Percentiles rank a stretch among this genome's conserved stretches.
phyloP scores from a whole-genome alignment of 2,888 invertebrate genomes.

The Hemicrepidius hirtus region DNA sequence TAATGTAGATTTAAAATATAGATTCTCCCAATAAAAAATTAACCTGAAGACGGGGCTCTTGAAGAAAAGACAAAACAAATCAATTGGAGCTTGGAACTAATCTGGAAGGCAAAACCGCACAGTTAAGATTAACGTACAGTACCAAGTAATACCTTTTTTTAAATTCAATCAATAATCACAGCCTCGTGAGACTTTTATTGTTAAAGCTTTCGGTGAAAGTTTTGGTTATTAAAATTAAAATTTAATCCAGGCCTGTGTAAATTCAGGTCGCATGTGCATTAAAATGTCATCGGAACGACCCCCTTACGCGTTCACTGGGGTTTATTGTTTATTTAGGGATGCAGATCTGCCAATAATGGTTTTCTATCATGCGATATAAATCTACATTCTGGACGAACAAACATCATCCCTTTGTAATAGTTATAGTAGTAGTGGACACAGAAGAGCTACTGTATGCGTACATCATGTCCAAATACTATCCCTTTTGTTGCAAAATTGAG shows the following conservation, averaged over 20 bases:
- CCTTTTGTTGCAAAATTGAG: constrained; percentile 9
- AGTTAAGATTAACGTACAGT: too few species aligned
- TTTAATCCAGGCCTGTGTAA: constrained; percentile 42
- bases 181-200: too few species aligned
- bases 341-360: constrained; percentile 47
- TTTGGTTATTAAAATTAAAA: too few species aligned
- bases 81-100: too few species aligned
- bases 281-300: constrained; percentile 51
- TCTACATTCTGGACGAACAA: constrained; percentile 24
- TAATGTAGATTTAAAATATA: too few species aligned
- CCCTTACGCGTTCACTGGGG: constrained; percentile 45
- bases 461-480: neutral
- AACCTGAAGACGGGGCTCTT: too few species aligned
- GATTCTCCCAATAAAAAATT: too few species aligned
- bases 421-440: neutral
- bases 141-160: too few species aligned
- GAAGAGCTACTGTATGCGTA: neutral
- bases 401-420: neutral
- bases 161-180: too few species aligned
- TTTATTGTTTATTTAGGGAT: constrained; percentile 50
- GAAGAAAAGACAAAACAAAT: too few species aligned
- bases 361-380: constrained; percentile 41
- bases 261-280: constrained; percentile 51
- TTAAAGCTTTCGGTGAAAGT: too few species aligned
- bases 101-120: too few species aligned